phyloP scores from a whole-genome alignment of 2,113 vertebrate species.

The Nothoprocta pentlandii region DNA sequence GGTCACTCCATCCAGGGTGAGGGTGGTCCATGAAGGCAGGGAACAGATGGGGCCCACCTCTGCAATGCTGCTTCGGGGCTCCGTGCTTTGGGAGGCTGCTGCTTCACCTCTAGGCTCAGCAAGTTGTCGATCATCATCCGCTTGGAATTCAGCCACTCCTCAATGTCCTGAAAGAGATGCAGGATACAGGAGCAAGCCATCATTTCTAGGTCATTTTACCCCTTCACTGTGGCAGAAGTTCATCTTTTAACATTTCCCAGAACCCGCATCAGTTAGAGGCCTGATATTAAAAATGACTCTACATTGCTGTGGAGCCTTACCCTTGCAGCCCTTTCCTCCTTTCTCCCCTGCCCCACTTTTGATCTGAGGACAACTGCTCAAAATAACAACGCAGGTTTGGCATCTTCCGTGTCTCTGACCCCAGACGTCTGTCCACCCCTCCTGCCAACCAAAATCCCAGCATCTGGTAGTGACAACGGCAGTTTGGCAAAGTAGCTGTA shows the following conservation, averaged over 20 bases:
- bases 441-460: background rate
- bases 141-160: conserved; percentile 41
- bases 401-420: background rate
- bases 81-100: conserved; percentile 69
- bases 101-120: conserved; percentile 74
- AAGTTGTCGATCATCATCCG: conserved; percentile 74
- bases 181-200: background rate
- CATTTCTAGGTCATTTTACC: background rate
- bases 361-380: background rate
- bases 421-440: background rate
- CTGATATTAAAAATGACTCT: background rate
- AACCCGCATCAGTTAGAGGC: background rate
- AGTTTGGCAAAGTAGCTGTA: background rate
- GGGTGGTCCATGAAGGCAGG: background rate
- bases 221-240: background rate
- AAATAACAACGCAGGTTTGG: background rate
- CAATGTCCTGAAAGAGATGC: conserved; percentile 45
- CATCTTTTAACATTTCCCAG: background rate
- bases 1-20: background rate
- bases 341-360: background rate
- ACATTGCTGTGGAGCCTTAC: too few species aligned
- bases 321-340: background rate
- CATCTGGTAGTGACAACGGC: background rate
- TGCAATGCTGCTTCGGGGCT: conserved; percentile 80
- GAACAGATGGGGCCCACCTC: conserved; percentile 71